A percentile compares a stretch with the other conserved stretches of the same genome.
These are phyloP conservation scores for Anser brachyrhynchus DNA, from an alignment of 2,113 vertebrate species.

Conservation along the genomic window DNA sequence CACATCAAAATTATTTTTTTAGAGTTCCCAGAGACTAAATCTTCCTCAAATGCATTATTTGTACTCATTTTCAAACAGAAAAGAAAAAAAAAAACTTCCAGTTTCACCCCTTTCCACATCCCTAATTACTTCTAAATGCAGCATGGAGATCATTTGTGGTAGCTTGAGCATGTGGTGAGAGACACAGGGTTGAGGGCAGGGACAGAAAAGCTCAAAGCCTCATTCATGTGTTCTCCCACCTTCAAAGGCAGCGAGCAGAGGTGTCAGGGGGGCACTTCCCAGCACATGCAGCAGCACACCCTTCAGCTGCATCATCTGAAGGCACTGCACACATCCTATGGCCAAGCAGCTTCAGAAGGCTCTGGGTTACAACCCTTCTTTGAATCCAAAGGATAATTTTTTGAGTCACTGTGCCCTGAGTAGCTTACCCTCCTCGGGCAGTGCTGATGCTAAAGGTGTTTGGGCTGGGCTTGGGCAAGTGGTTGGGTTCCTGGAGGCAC, in stretches of 20 bases:
- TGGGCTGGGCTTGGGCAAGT: not conserved
- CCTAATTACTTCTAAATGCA: not conserved
- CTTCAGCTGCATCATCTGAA: not conserved
- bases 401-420: not conserved
- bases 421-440: not conserved
- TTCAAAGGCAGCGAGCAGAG: accelerated
- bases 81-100: not conserved
- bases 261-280: accelerated
- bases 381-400: not conserved
- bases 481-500: not conserved
- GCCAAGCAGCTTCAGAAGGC: no score
- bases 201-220: not conserved
- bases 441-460: not conserved
- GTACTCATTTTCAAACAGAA: not conserved
- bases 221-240: not conserved
- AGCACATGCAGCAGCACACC: not conserved
- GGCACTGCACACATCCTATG: no score
- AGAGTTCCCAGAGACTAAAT: not conserved
- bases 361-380: not conserved
- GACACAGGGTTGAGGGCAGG: not conserved
- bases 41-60: not conserved
- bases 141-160: accelerated
- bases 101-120: not conserved
- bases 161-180: not conserved
- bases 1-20: not conserved